phyloP scores from a whole-genome alignment of 2,113 vertebrate species.

The Hylia prasina region DNA sequence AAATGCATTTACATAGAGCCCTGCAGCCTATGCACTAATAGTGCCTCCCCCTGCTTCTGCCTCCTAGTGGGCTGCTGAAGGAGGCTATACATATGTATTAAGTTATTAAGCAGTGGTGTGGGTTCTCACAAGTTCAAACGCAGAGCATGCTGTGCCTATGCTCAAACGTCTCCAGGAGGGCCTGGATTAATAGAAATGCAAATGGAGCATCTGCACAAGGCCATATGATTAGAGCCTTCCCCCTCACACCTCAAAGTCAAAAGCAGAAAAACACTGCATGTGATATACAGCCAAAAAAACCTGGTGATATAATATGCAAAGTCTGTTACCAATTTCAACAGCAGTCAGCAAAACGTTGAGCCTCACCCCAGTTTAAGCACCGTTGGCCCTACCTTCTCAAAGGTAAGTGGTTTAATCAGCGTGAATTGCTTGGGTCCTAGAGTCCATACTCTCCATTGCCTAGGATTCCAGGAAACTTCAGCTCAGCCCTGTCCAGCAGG shows the following conservation, averaged over 20 bases:
- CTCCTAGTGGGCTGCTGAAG: slow-evolving; percentile 80
- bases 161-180: slow-evolving; percentile 80
- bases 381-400: slow-evolving; percentile 50
- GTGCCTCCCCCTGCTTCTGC: slow-evolving; percentile 76
- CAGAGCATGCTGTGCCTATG: slow-evolving; percentile 79
- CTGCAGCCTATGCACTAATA: slow-evolving; percentile 52
- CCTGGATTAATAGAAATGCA: slow-evolving; percentile 85
- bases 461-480: not conserved
- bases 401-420: slow-evolving; percentile 55
- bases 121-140: slow-evolving; percentile 85
- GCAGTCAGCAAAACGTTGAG: slow-evolving; percentile 75
- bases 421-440: not conserved
- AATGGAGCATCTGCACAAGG: slow-evolving; percentile 82
- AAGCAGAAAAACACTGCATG: slow-evolving; percentile 79
- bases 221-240: slow-evolving; percentile 80
- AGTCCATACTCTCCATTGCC: not conserved
- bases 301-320: slow-evolving; percentile 78
- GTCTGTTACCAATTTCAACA: slow-evolving; percentile 74
- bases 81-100: slow-evolving; percentile 83
- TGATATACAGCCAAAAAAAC: slow-evolving; percentile 75
- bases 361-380: slow-evolving; percentile 37
- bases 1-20: slow-evolving; percentile 63
- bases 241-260: slow-evolving; percentile 80
- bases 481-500: not conserved
- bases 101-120: slow-evolving; percentile 80